Evolutionary conservation across 37 sponge, comb jelly and placozoan species (phyloP), one percentile per base, ranked within the genome.

Genomic region (Beroe ovata): DNA sequence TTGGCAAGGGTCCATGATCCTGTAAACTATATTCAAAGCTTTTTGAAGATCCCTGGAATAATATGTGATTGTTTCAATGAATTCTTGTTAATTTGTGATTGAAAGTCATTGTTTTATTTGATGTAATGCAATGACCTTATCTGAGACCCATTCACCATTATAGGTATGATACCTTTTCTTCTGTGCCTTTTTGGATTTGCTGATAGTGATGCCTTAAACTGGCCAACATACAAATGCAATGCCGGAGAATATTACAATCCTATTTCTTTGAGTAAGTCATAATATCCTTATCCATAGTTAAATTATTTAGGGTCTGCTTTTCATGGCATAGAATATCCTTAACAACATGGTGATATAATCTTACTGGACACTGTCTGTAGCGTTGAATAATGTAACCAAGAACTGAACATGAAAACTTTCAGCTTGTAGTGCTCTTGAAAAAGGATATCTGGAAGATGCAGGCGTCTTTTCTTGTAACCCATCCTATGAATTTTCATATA

Each of bases 201-300:
- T n/a, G n/a, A n/a, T n/a, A n/a, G n/a, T n/a, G n/a, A n/a, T n/a
- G 54, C 11, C 11, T 47, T 47, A 11, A 11, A 47, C 54, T 47
- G 54, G 54, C 54, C 54, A 47, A 47, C 54, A 6, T 47, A 47
- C 11, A 47, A 6, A 16, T 47, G 54, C 54, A 47, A 47, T 47
- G 54, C 11, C 11, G 54, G 11, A 11, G 36, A 66, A 3, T 66
- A 66, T 30, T 66, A 66, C 36, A 66, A 66, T 18, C 69, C 69
- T 66, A 32, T 66, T 30, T 66, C 69, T 32, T 30, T 66, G 25
- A 32, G 69, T 66, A 66, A 66, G 69, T 66, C 2, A 34, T 18
- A 20, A 3, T 22, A 61, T 61, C 8, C 6, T 22, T 22, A 61
- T 61, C 11, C 11, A 22, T 61, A 61, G 21, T 22, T 4, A 61